Evolutionary conservation across 2,888 invertebrate species (phyloP).

Genomic region (Lasioglossum pauxillum): DNA sequence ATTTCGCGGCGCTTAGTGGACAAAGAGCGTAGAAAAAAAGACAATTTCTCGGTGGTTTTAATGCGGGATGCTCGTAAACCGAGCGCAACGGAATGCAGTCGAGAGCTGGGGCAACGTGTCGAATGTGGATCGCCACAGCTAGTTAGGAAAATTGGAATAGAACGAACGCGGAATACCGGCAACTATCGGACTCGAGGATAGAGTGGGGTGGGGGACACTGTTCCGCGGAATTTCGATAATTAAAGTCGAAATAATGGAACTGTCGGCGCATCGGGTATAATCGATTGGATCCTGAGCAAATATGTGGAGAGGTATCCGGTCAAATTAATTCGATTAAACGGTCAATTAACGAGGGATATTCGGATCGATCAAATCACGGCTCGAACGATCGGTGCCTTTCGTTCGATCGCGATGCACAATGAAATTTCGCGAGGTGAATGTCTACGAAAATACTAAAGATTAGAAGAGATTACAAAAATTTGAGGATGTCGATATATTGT

Average conservation of each 20-base stretch:
- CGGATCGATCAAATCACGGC: background rate
- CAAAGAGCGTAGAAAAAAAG: background rate
- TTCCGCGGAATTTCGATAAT: conserved; percentile 34
- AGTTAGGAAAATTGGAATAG: conserved; percentile 5
- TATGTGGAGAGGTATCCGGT: conserved; percentile 3
- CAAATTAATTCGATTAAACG: conserved; percentile 23
- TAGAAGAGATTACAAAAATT: too few relatives aligned
- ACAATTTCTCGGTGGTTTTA: background rate
- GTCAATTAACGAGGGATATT: conserved; percentile 1
- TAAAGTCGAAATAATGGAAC: conserved; percentile 33
- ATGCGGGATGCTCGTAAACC: conserved; percentile 1
- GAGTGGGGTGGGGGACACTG: background rate
- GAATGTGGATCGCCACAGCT: conserved; percentile 3
- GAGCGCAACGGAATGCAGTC: background rate
- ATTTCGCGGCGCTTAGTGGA: background rate
- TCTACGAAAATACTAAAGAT: background rate
- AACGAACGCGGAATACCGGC: background rate
- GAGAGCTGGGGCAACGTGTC: too few relatives aligned
- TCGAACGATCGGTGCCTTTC: background rate
- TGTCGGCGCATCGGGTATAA: background rate
- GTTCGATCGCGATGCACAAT: background rate
- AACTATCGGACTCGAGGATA: background rate
- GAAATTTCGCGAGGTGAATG: background rate
- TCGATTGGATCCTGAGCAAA: background rate
- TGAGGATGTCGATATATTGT: too few relatives aligned